These are phyloP conservation scores for Cladopsammia gracilis DNA, from an alignment of 64 coral and sea anemone genomes.

Conservation along the genomic window DNA sequence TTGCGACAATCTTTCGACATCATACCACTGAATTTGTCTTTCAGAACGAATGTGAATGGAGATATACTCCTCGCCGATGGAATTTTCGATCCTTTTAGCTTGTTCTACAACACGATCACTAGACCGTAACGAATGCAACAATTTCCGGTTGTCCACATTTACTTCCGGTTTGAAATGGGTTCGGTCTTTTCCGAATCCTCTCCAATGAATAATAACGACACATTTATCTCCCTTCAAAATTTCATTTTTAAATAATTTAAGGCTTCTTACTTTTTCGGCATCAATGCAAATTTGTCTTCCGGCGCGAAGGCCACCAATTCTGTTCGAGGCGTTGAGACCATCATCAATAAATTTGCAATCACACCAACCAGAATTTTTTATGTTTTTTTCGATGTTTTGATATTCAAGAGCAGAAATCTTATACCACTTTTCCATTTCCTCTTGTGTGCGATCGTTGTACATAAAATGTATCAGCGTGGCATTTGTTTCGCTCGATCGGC, in stretches of 20 bases:
- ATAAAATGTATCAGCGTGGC: slow-evolving; percentile 95
- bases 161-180: slow-evolving; percentile 88
- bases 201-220: slow-evolving; percentile 89
- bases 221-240: slow-evolving; percentile 78
- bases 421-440: slow-evolving; percentile 85
- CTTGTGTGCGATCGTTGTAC: slow-evolving; percentile 61
- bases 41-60: slow-evolving; percentile 89
- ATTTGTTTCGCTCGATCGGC: slow-evolving; percentile 54
- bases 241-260: slow-evolving; percentile 68
- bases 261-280: slow-evolving; percentile 73
- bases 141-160: slow-evolving; percentile 50
- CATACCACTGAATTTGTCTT: slow-evolving; percentile 95
- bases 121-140: slow-evolving; percentile 78
- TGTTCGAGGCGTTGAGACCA: slow-evolving; percentile 73
- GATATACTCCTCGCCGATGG: slow-evolving; percentile 73
- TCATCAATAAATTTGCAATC: slow-evolving; percentile 96
- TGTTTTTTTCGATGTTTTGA: slow-evolving; percentile 37
- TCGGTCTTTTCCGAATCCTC: slow-evolving; percentile 87
- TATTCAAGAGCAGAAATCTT: slow-evolving; percentile 58
- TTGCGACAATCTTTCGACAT: slow-evolving; percentile 63
- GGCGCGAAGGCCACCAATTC: slow-evolving; percentile 65
- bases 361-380: slow-evolving; percentile 76
- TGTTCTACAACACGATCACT: slow-evolving; percentile 69
- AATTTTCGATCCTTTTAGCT: slow-evolving; percentile 48
- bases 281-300: slow-evolving; percentile 93